Percentiles rank a stretch among this genome's conserved stretches.
These are phyloP conservation scores for Salticus scenicus DNA, from an alignment of 2,888 invertebrate species.

Conservation along the genomic window DNA sequence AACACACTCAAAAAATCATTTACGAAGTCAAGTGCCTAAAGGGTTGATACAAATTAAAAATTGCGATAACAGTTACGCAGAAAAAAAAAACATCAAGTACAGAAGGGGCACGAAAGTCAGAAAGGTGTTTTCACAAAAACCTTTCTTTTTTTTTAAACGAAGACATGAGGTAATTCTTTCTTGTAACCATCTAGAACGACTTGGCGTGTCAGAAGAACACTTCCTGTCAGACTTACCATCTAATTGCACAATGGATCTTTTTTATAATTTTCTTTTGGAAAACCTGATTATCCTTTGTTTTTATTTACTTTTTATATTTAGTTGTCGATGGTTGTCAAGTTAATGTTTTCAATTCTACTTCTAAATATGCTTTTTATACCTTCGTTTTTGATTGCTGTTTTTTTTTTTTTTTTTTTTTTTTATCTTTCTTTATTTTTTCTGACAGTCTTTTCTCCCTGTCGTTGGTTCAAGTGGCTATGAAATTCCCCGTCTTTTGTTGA, in stretches of 20 bases:
- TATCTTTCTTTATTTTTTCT: constrained; percentile 19
- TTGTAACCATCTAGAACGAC: neutral
- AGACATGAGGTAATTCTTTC: too few species aligned
- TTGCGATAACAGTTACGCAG: too few species aligned
- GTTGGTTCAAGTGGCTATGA: constrained; percentile 48
- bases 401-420: neutral
- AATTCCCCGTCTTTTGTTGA: constrained; percentile 60
- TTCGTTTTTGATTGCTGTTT: neutral
- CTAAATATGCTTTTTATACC: constrained; percentile 7
- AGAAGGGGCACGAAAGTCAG: too few species aligned
- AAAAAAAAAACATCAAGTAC: too few species aligned
- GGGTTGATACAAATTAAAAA: too few species aligned
- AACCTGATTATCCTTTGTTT: constrained; percentile 12
- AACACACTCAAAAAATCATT: too few species aligned
- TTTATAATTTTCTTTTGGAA: neutral
- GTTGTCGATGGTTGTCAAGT: constrained; percentile 55
- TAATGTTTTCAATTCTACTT: constrained; percentile 7
- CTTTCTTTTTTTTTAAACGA: too few species aligned
- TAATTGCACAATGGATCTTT: constrained; percentile 46
- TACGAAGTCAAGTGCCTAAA: too few species aligned
- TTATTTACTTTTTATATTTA: constrained; percentile 1
- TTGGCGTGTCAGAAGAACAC: constrained; percentile 4
- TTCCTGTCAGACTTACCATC: constrained; percentile 41
- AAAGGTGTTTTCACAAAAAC: too few species aligned
- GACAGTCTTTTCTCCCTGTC: constrained; percentile 46